Percentiles rank a stretch among this genome's conserved stretches.
These are phyloP conservation scores for Schizaphis graminum DNA, from an alignment of 2,888 invertebrate species.

Conservation along the genomic window DNA sequence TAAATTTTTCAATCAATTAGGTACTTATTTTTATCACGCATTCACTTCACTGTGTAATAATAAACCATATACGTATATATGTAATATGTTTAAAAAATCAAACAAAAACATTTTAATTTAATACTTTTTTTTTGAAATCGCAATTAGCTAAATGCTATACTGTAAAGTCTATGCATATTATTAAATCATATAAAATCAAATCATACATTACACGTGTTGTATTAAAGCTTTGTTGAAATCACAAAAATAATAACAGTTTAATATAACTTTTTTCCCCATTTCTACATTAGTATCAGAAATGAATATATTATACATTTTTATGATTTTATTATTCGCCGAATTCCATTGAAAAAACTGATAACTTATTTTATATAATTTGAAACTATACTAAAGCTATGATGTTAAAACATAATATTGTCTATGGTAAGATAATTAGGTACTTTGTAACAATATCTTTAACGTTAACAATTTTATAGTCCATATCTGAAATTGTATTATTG, in stretches of 20 bases:
- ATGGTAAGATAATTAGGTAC: not conserved
- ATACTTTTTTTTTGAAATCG: not conserved
- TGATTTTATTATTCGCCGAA: not conserved
- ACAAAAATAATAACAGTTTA: not conserved
- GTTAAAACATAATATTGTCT: not conserved
- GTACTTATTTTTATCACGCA: not conserved
- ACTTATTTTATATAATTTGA: not conserved
- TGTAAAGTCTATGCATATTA: not conserved
- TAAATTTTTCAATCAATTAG: slow-evolving; percentile 9
- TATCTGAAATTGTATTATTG: not conserved
- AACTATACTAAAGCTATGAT: not conserved
- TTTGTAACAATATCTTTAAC: not conserved
- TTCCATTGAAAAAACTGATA: not conserved
- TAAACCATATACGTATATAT: not conserved
- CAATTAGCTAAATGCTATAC: not conserved
- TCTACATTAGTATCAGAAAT: not conserved
- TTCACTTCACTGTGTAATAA: not conserved
- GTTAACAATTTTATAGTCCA: not conserved
- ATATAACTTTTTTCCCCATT: not conserved
- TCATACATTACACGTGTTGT: not conserved
- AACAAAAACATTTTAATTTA: not conserved
- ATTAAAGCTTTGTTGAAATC: not conserved
- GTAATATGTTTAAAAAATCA: not conserved
- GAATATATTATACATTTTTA: not conserved
- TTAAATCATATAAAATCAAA: not conserved